Evolutionary conservation across 2,797 vertebrate genomes (phyloP).

Genomic region (Tauraco hartlaubi): DNA sequence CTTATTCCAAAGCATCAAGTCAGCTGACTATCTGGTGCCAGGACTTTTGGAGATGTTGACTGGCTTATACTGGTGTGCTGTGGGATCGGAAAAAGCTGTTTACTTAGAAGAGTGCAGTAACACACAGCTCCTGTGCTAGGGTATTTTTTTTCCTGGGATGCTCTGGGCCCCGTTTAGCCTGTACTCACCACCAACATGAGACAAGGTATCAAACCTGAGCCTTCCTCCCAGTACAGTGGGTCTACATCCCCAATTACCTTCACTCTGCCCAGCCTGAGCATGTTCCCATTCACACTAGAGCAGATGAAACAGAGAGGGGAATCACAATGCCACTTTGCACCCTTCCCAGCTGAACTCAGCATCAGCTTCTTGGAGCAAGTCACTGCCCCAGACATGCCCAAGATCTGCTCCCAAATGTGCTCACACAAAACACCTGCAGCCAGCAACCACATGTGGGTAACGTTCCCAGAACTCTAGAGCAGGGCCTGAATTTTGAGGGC

Average conservation of each 20-base stretch:
- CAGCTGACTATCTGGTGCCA: background rate
- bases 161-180: background rate
- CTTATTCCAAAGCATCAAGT: background rate
- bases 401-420: background rate
- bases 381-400: background rate
- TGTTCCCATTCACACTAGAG: background rate
- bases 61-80: background rate
- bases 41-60: background rate
- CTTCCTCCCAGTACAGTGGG: background rate
- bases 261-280: background rate
- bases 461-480: background rate
- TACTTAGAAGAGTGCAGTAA: background rate
- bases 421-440: background rate
- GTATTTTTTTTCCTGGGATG: background rate
- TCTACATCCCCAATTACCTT: background rate
- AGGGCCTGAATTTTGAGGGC: background rate
- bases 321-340: background rate
- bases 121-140: background rate
- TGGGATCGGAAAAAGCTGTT: background rate
- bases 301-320: accelerated
- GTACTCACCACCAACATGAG: background rate
- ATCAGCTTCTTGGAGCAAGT: background rate
- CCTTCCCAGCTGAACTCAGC: background rate
- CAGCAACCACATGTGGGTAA: background rate
- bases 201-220: background rate